phyloP scores from a whole-genome alignment of 2,888 invertebrate genomes.

The Dasypolia templi region DNA sequence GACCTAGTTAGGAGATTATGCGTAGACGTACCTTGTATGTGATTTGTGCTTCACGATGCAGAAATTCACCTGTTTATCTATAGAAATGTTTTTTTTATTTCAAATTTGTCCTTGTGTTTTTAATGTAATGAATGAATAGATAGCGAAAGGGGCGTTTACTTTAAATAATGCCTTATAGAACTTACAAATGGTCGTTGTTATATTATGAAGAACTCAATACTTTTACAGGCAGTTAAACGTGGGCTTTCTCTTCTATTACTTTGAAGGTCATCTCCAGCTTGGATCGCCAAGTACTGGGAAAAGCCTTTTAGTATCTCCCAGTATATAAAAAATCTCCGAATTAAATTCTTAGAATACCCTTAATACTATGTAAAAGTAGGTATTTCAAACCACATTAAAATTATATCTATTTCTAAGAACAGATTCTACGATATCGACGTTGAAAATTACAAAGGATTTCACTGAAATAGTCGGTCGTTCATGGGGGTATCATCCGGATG shows the following conservation, averaged over 20 bases:
- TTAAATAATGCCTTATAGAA: not conserved
- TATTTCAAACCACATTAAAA: not conserved
- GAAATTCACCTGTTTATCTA: not conserved
- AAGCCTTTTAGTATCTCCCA: too few relatives aligned
- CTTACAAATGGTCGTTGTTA: not conserved
- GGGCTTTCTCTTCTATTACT: not conserved
- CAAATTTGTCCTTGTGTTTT: not conserved
- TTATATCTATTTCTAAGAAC: not conserved
- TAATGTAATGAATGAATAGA: not conserved
- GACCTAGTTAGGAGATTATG: conserved; percentile 15
- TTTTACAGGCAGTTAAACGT: too few relatives aligned
- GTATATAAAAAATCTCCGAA: not conserved
- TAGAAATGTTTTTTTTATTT: not conserved
- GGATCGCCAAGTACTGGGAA: not conserved
- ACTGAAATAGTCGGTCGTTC: conserved; percentile 12
- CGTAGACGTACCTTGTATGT: not conserved
- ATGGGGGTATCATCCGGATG: conserved; percentile 1
- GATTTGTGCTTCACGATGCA: not conserved
- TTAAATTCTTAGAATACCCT: not conserved
- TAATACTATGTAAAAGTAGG: not conserved
- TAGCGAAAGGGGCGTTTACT: not conserved
- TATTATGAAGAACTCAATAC: not conserved
- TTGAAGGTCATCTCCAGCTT: not conserved
- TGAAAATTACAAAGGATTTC: conserved; percentile 21
- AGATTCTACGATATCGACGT: not conserved